phyloP scores from a whole-genome alignment of 1,140 invertebrate species.

The Drosophila quadrilineata region DNA sequence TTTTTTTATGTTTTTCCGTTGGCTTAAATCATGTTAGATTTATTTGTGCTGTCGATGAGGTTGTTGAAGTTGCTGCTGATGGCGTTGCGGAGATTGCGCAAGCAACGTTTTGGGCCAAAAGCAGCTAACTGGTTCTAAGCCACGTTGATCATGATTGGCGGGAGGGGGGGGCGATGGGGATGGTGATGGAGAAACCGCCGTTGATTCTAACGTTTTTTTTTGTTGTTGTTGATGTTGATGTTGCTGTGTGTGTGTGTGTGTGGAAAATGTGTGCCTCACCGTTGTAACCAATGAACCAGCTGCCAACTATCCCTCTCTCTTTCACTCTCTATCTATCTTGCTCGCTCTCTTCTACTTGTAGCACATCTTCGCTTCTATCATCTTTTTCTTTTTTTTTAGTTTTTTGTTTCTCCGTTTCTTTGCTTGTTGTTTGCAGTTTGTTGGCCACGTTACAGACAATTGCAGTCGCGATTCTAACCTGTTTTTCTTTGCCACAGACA shows the following conservation, averaged over 20 bases:
- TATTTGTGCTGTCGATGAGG: conserved; percentile 66
- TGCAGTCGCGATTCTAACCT: conserved; percentile 67
- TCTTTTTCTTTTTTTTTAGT: not conserved
- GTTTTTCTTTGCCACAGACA: conserved; percentile 43
- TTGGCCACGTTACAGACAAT: conserved; percentile 40
- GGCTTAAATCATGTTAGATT: conserved; percentile 76
- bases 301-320: not conserved
- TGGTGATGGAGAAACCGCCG: conserved; percentile 54
- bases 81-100: conserved; percentile 61
- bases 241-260: too few relatives aligned
- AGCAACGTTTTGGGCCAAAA: conserved; percentile 30
- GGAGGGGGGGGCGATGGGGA: not conserved
- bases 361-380: too few relatives aligned
- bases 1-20: conserved; percentile 75
- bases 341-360: too few relatives aligned
- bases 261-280: conserved; percentile 77
- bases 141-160: too few relatives aligned
- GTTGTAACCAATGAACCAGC: conserved; percentile 52
- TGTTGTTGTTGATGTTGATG: too few relatives aligned
- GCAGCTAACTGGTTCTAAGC: conserved; percentile 69
- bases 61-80: conserved; percentile 11
- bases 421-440: conserved; percentile 22
- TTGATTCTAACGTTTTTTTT: conserved; percentile 73
- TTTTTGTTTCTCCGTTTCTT: conserved; percentile 13
- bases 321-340: not conserved